Base-by-base conservation (phyloP, 37 sponge, comb jelly and placozoan species). In the Trichoplax adhaerens region DNA sequence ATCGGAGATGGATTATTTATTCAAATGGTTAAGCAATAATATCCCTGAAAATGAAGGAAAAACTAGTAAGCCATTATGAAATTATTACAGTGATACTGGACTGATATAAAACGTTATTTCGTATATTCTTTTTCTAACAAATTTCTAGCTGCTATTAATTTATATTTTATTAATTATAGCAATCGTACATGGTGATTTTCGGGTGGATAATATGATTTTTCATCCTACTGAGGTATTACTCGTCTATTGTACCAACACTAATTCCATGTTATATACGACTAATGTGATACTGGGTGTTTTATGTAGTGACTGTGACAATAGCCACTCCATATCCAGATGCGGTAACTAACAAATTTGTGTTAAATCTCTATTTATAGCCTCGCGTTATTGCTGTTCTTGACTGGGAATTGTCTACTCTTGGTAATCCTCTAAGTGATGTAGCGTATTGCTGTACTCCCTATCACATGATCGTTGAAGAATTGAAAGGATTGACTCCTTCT, bases 361-460 rank as follows among this genome's bases (percentile, higher is more conserved):
- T 50, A 29, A 29, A 29, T 29, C 7, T 77, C 53, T 52, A 55
- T 49, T 52, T 66, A 0, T 68, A 84, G 85, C 86, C 90, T 53
- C 62, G 80, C n/a, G 86, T 89, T 55, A 54, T 82, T 50, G 90
- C 86, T 56, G 90, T 89, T 60, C 63, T 89, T 57, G 90, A 89
- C 85, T 89, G 90, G 90, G 90, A 89, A 62, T 54, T 89, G 67
- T 76, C 81, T 53, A 78, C 90, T 48, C 60, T 89, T 48, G 90
- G 90, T 6, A 74, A 85, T 54, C 86, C 86, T 47, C 62, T 82
- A 3, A 58, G 77, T 77, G 90, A 89, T 61, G 48, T 89, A 49
- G 86, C 80, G 1, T 80, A 63, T 58, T 3, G 77, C 3, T 52
- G 29, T 29, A 29, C 29, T 29, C 29, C 29, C 29, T 29, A 29